A percentile compares a stretch with the other conserved stretches of the same genome.
Evolutionary conservation across 2,113 vertebrate genomes (phyloP).

Genomic region (Oncorhynchus mykiss): DNA sequence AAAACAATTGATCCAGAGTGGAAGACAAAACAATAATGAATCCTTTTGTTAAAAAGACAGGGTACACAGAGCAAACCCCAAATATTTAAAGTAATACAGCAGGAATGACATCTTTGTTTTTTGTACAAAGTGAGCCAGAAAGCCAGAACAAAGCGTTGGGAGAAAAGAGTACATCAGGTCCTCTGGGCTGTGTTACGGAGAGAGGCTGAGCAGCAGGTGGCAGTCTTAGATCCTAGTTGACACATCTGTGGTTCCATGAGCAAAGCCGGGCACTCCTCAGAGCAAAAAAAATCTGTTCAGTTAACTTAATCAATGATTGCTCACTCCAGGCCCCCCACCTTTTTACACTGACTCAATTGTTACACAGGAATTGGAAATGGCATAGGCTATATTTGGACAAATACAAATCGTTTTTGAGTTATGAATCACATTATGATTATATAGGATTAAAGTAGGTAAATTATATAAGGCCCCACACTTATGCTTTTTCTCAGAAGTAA

Average conservation of each 20-base stretch:
- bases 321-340: not conserved
- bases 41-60: no score
- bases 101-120: no score
- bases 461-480: no score
- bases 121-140: not conserved
- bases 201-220: constrained; percentile 43
- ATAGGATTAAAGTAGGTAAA: not conserved
- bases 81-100: no score
- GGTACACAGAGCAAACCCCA: no score
- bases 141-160: constrained; percentile 18
- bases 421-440: not conserved
- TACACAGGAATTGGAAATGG: not conserved
- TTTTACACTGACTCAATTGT: constrained; percentile 13
- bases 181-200: not conserved
- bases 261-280: not conserved
- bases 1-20: no score
- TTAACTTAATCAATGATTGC: not conserved
- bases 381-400: not conserved
- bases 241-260: not conserved
- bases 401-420: not conserved
- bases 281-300: not conserved
- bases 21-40: no score
- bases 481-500: not conserved
- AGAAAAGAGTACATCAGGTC: not conserved
- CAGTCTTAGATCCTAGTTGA: constrained; percentile 32